Evolutionary conservation across 64 coral and sea anemone species (phyloP).

Genomic region (Astreopora myriophthalma): DNA sequence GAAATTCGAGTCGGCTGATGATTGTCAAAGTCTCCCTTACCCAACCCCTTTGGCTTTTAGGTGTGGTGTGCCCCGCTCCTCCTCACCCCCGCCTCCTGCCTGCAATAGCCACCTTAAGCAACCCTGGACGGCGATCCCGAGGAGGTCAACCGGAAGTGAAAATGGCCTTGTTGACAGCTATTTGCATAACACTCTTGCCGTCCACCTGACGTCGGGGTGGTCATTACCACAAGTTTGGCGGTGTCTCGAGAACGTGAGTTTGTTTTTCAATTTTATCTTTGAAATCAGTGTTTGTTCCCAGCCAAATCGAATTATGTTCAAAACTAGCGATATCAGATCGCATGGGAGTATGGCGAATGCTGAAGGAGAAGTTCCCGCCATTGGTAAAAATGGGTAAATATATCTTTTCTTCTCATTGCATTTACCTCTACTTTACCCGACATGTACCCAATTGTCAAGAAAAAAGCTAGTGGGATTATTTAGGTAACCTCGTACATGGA

Average conservation of each 20-base stretch:
- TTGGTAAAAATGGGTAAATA: neutral
- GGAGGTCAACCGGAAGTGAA: conserved; percentile 35
- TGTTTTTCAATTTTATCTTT: conserved; percentile 6
- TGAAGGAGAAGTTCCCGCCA: neutral
- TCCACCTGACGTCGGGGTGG: conserved; percentile 49
- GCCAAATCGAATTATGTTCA: neutral
- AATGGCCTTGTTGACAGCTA: neutral
- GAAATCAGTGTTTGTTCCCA: neutral
- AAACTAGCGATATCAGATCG: neutral
- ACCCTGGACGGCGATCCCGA: neutral
- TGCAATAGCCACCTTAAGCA: conserved; percentile 47
- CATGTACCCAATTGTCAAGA: neutral
- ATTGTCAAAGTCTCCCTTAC: too few relatives aligned
- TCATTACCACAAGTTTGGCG: neutral
- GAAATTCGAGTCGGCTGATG: too few relatives aligned
- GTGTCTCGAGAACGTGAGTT: conserved; percentile 28
- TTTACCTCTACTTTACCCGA: neutral
- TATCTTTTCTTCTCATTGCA: neutral
- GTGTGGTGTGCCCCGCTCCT: too few relatives aligned
- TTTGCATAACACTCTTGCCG: conserved; percentile 25
- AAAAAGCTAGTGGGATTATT: neutral
- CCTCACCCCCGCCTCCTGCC: too few relatives aligned
- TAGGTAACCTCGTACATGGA: neutral
- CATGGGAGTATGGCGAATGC: neutral
- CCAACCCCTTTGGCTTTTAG: too few relatives aligned